Conservation (phyloP, 2,113 vertebrate genomes). For the Oryzias javanicus region DNA sequence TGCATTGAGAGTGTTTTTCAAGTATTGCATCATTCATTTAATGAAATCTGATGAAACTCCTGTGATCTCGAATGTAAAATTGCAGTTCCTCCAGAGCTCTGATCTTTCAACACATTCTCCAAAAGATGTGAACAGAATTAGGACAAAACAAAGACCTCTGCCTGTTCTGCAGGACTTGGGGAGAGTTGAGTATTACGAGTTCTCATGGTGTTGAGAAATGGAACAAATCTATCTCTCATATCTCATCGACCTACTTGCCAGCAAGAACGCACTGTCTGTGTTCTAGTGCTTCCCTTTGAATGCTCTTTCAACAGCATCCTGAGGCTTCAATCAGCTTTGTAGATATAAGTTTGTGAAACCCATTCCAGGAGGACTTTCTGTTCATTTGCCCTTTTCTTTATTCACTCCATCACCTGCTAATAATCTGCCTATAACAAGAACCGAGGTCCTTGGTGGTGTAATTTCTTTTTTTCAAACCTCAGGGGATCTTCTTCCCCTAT, state of each 20-base stretch:
- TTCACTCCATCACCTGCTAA: conserved; percentile 55
- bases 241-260: conserved; percentile 56
- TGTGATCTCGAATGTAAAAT: neutral
- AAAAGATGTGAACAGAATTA: conserved; percentile 2
- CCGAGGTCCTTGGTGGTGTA: conserved; percentile 34
- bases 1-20: neutral
- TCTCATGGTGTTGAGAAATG: conserved; percentile 9
- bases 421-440: conserved; percentile 55
- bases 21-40: neutral
- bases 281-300: conserved; percentile 24
- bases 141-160: conserved; percentile 1
- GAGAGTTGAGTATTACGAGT: conserved; percentile 21
- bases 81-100: conserved; percentile 7
- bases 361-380: conserved; percentile 48
- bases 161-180: neutral
- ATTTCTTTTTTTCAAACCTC: conserved; percentile 36
- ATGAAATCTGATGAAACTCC: conserved; percentile 1
- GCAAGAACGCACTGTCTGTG: conserved; percentile 24
- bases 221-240: conserved; percentile 32
- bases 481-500: conserved; percentile 24
- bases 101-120: conserved; percentile 1
- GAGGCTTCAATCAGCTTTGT: conserved; percentile 49
- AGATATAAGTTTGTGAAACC: conserved; percentile 53
- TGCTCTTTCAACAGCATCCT: conserved; percentile 51
- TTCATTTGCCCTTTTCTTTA: conserved; percentile 45